phyloP scores from a whole-genome alignment of 2,797 vertebrate species.

The Podarcis siculus region DNA sequence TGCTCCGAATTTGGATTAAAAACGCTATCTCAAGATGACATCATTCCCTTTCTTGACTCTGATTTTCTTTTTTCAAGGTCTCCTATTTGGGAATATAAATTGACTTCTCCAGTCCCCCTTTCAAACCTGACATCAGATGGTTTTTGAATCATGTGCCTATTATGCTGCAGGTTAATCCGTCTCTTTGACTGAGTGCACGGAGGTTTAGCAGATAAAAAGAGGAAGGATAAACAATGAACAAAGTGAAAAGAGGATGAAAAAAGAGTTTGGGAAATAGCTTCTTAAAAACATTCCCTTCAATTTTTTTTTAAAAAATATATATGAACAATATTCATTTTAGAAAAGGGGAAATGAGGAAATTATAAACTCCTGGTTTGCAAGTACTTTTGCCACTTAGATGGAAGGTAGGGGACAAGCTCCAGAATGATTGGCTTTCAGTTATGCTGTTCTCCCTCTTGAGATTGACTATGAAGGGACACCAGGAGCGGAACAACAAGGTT shows the following conservation, averaged over 20 bases:
- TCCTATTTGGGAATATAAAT: slow-evolving; percentile 46
- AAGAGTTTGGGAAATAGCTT: slow-evolving; percentile 15
- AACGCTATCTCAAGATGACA: slow-evolving; percentile 22
- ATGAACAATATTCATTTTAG: background rate
- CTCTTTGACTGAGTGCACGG: slow-evolving; percentile 52
- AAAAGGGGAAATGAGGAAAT: background rate
- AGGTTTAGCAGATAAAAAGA: slow-evolving; percentile 59
- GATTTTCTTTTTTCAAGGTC: slow-evolving; percentile 56
- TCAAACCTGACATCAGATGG: slow-evolving; percentile 27
- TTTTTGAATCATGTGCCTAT: slow-evolving; percentile 50
- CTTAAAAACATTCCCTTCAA: background rate
- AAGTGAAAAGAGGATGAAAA: slow-evolving; percentile 25
- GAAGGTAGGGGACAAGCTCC: too few species aligned
- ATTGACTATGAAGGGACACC: too few species aligned
- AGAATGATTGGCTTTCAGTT: background rate
- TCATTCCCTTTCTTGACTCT: slow-evolving; percentile 31
- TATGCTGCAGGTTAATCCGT: slow-evolving; percentile 52
- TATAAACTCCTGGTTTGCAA: background rate
- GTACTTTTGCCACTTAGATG: background rate
- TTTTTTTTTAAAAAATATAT: background rate
- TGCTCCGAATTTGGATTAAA: slow-evolving; percentile 48
- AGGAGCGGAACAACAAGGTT: background rate
- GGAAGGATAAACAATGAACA: slow-evolving; percentile 52
- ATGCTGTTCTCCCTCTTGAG: background rate
- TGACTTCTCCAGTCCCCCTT: slow-evolving; percentile 40